A percentile compares a stretch with the other conserved stretches of the same genome.
Evolutionary conservation across 2,113 vertebrate genomes (phyloP).

Genomic region (Macroglossus sobrinus): DNA sequence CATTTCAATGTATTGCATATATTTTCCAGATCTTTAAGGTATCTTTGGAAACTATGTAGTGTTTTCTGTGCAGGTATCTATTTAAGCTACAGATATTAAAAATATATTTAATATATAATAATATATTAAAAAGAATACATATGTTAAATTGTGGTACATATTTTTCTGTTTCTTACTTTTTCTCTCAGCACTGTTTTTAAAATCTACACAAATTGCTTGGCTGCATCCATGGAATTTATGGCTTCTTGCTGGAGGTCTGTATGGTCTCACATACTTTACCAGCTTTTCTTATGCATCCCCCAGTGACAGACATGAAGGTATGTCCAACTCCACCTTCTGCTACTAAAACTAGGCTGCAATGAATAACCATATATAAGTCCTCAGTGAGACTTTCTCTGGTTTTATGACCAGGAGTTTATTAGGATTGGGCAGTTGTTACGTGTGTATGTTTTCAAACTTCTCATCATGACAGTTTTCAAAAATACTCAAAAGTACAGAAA

Average conservation of each 20-base stretch:
- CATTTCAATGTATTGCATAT: not conserved
- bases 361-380: not conserved
- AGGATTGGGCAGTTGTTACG: not conserved
- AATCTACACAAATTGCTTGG: not conserved
- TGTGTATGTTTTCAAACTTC: not conserved
- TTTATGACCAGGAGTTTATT: not conserved
- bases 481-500: not conserved
- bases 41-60: not conserved
- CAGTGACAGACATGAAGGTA: not conserved
- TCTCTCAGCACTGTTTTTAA: not conserved
- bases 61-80: not conserved
- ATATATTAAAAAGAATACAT: not conserved
- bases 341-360: not conserved
- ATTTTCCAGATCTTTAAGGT: slow-evolving; percentile 3
- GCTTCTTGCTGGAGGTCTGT: not conserved
- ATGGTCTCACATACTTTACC: not conserved
- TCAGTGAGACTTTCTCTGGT: not conserved
- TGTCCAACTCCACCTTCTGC: not conserved
- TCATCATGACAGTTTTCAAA: not conserved
- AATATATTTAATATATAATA: not conserved
- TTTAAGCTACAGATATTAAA: not conserved
- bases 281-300: not conserved
- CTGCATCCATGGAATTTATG: not conserved
- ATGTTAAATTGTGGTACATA: not conserved
- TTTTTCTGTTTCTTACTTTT: not conserved